Evolutionary conservation across 2,888 invertebrate species (phyloP).

Genomic region (Pseudococcus jackbeardsleyi): DNA sequence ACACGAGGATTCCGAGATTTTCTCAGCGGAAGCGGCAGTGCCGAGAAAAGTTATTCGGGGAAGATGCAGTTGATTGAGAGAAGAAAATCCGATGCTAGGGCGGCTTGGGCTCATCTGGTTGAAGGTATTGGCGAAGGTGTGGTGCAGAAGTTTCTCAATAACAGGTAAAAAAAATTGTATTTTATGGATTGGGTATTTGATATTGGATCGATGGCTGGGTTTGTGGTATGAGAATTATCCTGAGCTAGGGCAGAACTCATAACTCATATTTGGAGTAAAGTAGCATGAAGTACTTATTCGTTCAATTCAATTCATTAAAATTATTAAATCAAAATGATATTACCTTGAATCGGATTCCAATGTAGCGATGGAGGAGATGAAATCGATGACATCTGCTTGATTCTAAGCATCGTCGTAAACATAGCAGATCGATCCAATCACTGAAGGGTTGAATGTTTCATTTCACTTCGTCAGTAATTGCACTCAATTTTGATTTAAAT

Average conservation of each 20-base stretch:
- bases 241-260: neutral
- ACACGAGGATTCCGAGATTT: constrained; percentile 71
- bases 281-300: too few species aligned
- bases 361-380: too few species aligned
- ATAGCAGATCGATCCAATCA: too few species aligned
- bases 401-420: too few species aligned
- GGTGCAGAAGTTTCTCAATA: constrained; percentile 68
- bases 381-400: too few species aligned
- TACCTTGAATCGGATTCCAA: too few species aligned
- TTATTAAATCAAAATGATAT: too few species aligned
- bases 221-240: neutral
- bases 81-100: constrained; percentile 68
- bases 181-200: neutral
- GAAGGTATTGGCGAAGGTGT: constrained; percentile 69
- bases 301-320: too few species aligned
- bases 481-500: too few species aligned
- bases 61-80: constrained; percentile 67
- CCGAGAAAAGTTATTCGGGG: neutral
- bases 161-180: constrained; percentile 66
- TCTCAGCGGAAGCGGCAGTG: constrained; percentile 64
- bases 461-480: too few species aligned
- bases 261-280: too few species aligned
- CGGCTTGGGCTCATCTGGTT: constrained; percentile 69
- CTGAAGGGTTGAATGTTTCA: too few species aligned
- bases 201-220: neutral